Conservation (phyloP, 2,888 invertebrate genomes). For the Nesidiocoris tenuis region DNA sequence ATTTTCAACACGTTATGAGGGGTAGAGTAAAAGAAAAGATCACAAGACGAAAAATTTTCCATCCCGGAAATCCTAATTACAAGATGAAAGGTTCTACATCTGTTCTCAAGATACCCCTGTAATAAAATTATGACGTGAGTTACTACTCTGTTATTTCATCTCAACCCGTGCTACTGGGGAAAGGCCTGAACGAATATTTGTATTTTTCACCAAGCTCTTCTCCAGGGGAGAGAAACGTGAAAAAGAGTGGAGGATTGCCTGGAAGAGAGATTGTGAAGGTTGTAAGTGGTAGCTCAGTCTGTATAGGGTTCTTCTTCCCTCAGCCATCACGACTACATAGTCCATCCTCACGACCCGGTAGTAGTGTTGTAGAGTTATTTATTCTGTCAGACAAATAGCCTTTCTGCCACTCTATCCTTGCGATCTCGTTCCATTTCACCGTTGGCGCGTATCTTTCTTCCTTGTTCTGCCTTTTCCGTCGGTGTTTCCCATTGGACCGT, state of each 20-base stretch:
- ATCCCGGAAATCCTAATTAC: too few relatives aligned
- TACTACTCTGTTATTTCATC: neutral
- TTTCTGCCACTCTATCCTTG: slow-evolving; percentile 31
- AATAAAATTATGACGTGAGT: neutral
- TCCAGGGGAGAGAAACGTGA: neutral
- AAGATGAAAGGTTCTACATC: too few relatives aligned
- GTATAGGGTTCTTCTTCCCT: neutral
- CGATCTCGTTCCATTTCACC: neutral
- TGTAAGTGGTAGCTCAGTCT: slow-evolving; percentile 8
- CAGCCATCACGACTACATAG: neutral
- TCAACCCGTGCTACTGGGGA: neutral
- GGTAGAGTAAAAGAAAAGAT: too few relatives aligned
- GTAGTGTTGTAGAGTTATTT: slow-evolving; percentile 28
- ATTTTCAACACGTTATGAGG: too few relatives aligned
- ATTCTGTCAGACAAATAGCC: slow-evolving; percentile 30
- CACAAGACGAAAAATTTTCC: too few relatives aligned
- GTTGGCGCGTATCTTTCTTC: slow-evolving; percentile 1
- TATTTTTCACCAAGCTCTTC: neutral
- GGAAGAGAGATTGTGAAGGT: slow-evolving; percentile 9
- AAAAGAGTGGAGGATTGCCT: neutral
- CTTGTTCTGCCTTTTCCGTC: neutral
- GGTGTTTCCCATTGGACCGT: neutral
- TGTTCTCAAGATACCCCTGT: neutral
- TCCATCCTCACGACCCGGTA: neutral
- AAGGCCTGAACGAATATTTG: neutral